Base-by-base conservation (phyloP, 1,140 invertebrate genomes). In the Archegozetes longisetosus region DNA sequence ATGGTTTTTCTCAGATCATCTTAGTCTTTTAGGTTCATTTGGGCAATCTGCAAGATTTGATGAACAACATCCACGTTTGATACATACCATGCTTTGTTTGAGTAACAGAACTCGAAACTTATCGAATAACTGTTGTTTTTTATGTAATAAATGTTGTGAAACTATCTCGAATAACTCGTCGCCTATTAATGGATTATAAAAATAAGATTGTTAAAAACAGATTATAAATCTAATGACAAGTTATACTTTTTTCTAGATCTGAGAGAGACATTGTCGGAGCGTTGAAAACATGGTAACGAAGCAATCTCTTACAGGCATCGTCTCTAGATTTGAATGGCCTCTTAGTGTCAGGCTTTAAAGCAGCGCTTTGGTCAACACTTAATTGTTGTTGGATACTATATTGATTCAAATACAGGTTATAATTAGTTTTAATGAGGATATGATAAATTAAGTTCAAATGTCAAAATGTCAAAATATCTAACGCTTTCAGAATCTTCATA, bases 231-330 rank as follows among this genome's bases (percentile, higher is more conserved):
- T 48, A 55, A 46, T 24, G 28, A 46, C n/a, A 23, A 14, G 14
- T 29, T 64, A 68, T 40, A 40, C 67, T 61, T 65, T 86, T 83
- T 49, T 79, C 74, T 48, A 85, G 74, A 68, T 84, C 80, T 64
- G 80, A 77, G 49, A 79, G 74, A 61, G 77, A 79, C 23, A 81
- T 73, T 49, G 81, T 78, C 56, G 79, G 77, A 62, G 85, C 81
- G 67, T 85, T 79, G 66, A 82, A 82, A 55, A 86, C 84, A 72
- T 91, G 88, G 73, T 88, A 90, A 47, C 83, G 77, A 51, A 88
- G 77, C 14, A 91, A 72, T 52, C 86, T 74, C 67, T 85, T 82
- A 58, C 84, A 84, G 2, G 85, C 86, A 71, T 90, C 86, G 52
- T 78, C 76, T 64, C 79, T 81, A 64, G 79, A 78, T 62, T 72